Base-by-base conservation (phyloP, 2,888 invertebrate genomes). In the Euclidia mi region DNA sequence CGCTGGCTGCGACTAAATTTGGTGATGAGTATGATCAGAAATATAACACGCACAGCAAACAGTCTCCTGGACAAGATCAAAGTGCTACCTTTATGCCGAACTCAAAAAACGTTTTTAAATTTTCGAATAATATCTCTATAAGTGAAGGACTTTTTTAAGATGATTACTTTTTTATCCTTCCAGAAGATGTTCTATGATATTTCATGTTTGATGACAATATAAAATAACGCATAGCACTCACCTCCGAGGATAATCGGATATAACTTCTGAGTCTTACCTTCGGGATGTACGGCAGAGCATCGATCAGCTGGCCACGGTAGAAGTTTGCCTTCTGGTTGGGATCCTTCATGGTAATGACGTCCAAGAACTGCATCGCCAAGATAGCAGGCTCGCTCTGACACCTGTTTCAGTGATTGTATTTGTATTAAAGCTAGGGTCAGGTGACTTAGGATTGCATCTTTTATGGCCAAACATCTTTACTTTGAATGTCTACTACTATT, bases 301-400 rank as follows among this genome's bases (percentile, higher is more conserved):
- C 98, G 85, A 97, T 97, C 61, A 99, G 96, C 7, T 97, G 98
- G 74, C 96, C 97, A 69, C 97, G 96, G 90, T 98, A 98, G 93
- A 99, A 99, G 85, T 98, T 97, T 10, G 96, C 96, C 90, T 98
- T 98, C 84, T 98, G 97, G 53, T 96, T 96, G 0, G 98, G 96
- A 86, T 99, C 98, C 90, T 98, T 98, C 96, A 98, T 97, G 79
- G 97, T 97, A 81, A 99, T 97, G 60, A 98, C 97, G 88, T 99
- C 99, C 71, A 99, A 95, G 84, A 98, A 98, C 90, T 99, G 98
- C 76, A 99, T 95, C 11, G 98, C 98, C 76, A 97, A 97, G 52
- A 99, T 98, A 25, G 98, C 97, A 40, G 98, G 97, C 94, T 99
- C 99, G 80, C 98, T 98, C 91, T 67, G 86, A 73, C 87, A 84